Evolutionary conservation across 2,797 vertebrate genomes (phyloP).

Genomic region (Atherinosoma microstoma): DNA sequence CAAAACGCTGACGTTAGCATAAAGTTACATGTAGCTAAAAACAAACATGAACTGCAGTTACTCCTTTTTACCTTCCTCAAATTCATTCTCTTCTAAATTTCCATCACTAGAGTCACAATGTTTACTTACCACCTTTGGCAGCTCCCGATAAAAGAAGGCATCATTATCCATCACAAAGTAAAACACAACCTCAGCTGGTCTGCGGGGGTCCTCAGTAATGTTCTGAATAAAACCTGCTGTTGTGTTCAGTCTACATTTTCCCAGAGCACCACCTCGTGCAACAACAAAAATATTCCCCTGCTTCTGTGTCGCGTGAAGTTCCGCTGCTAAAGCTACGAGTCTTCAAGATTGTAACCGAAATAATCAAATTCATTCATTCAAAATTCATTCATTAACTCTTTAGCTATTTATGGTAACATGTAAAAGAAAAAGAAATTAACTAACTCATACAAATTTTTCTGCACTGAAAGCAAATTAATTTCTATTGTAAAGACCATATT

Average conservation of each 20-base stretch:
- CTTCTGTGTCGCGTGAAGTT: background rate
- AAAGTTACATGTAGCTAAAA: background rate
- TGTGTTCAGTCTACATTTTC: conserved; percentile 68
- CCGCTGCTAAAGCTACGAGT: background rate
- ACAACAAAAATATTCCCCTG: conserved; percentile 54
- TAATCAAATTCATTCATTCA: too few species aligned
- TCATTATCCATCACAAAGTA: conserved; percentile 71
- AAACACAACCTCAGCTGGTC: background rate
- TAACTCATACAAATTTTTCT: background rate
- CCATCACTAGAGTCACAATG: fast-evolving
- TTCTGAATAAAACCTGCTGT: background rate
- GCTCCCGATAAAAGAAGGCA: conserved; percentile 73
- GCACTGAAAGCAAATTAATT: background rate
- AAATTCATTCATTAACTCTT: background rate
- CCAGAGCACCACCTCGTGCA: conserved; percentile 59
- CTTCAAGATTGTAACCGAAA: too few species aligned
- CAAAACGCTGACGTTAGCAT: conserved; percentile 56
- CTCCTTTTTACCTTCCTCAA: background rate
- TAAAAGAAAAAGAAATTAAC: background rate
- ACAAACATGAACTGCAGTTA: background rate
- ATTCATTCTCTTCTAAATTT: background rate
- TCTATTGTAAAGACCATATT: too few species aligned
- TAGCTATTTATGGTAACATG: background rate
- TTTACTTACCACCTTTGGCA: conserved; percentile 85
- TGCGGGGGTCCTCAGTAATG: background rate